phyloP scores from a whole-genome alignment of 1,140 invertebrate genomes.

The Nephila pilipes region DNA sequence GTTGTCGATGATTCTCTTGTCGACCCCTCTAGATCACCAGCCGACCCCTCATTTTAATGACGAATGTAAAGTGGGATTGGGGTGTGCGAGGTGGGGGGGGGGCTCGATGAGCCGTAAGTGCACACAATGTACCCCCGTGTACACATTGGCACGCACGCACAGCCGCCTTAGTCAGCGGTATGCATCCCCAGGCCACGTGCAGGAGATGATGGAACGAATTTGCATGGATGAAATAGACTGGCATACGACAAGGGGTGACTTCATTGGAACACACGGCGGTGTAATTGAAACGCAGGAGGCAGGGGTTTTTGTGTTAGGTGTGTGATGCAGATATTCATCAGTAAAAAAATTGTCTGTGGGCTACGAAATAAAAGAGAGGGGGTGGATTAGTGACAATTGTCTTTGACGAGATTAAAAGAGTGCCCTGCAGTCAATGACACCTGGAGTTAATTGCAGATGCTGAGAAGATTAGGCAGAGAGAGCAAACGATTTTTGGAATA shows the following conservation, averaged over 20 bases:
- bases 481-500: no score
- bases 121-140: not conserved
- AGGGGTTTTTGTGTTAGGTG: not conserved
- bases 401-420: conserved; percentile 17
- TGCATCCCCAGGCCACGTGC: not conserved
- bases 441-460: not conserved
- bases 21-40: not conserved
- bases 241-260: not conserved
- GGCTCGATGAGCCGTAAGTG: not conserved
- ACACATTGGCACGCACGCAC: not conserved
- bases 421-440: not conserved
- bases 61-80: not conserved
- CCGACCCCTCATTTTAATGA: conserved; percentile 5
- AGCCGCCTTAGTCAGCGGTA: conserved; percentile 18
- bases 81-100: not conserved
- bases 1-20: not conserved
- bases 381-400: conserved; percentile 14
- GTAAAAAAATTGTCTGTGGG: not conserved
- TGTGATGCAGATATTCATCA: not conserved
- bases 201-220: not conserved
- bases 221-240: conserved; percentile 6
- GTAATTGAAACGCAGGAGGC: conserved; percentile 13
- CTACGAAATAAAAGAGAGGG: not conserved
- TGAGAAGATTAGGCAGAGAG: not conserved
- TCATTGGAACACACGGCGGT: conserved; percentile 9